phyloP scores from a whole-genome alignment of 2,113 vertebrate genomes.

The Dunckerocampus dactyliophorus region DNA sequence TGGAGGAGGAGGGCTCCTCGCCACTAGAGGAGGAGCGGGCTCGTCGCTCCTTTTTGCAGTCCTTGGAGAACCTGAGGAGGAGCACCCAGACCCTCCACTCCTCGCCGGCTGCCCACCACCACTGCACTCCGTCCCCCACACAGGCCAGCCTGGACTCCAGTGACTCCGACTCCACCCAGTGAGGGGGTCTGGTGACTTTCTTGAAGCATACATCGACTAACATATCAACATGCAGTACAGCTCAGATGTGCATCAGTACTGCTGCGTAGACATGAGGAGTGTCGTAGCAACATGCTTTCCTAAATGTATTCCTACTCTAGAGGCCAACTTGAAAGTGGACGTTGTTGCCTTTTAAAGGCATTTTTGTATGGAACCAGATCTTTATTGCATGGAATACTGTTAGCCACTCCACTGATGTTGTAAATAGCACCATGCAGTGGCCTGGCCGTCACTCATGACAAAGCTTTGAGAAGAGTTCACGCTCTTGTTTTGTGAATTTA shows the following conservation, averaged over 20 bases:
- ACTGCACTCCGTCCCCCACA: constrained; percentile 71
- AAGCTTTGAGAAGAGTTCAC: constrained; percentile 15
- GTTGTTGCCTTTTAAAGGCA: not conserved
- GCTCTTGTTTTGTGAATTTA: constrained; percentile 8
- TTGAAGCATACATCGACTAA: constrained; percentile 52
- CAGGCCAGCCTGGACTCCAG: constrained; percentile 90
- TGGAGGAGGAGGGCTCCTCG: constrained; percentile 92
- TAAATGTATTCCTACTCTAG: constrained; percentile 23
- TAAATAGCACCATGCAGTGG: constrained; percentile 38
- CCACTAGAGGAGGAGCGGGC: constrained; percentile 93
- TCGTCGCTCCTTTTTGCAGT: constrained; percentile 92
- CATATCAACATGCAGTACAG: constrained; percentile 37
- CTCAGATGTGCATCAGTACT: constrained; percentile 20
- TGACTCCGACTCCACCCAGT: constrained; percentile 91
- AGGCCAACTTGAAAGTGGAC: too few species aligned
- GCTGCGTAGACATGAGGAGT: constrained; percentile 19
- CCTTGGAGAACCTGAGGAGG: constrained; percentile 89
- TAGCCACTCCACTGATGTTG: constrained; percentile 20
- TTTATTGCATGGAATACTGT: constrained; percentile 1
- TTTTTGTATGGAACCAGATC: constrained; percentile 4
- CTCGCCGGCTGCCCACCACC: constrained; percentile 64
- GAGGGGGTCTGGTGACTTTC: constrained; percentile 50
- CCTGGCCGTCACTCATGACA: constrained; percentile 17
- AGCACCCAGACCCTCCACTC: constrained; percentile 87
- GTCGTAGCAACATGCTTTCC: constrained; percentile 15